Base-by-base conservation (phyloP, 1,140 invertebrate genomes). In the Bombus terrestris region DNA sequence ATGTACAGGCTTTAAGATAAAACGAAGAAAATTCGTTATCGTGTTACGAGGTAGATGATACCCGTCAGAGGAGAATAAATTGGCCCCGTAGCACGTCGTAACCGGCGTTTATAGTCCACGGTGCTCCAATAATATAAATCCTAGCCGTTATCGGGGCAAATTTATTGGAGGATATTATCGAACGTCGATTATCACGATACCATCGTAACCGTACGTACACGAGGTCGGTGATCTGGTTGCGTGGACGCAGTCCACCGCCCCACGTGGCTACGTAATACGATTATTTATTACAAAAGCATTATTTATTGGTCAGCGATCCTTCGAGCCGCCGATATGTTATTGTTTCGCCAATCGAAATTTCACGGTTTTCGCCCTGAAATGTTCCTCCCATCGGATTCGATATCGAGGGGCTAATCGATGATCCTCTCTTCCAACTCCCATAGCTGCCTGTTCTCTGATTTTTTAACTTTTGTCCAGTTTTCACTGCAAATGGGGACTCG, bases 151-250 rank as follows among this genome's bases (percentile, higher is more conserved):
- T 93, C 92, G 85, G 43, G 66, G 5, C 57, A 88, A 92, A 93
- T 93, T 93, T 93, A 93, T 92, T 93, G 92, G 86, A 89, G 92
- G 86, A 92, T 93, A 93, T 93, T 93, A 93, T 93, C 92, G 91
- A 91, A 87, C 79, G 77, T 90, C 92, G 92, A 93, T 93, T 93
- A 93, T 92, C 90, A 83, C 86, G 92, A 93, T 93, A 93, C 86
- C 89, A 93, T 93, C 92, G 88, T 85, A 86, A 81, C 86, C 91
- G 87, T 89, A 92, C 90, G 84, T 86, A 86, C 82, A 74, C 59
- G 28, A 57, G 86, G 88, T 41, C 84, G 69, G 83, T 74, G 84
- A 85, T 73, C 83, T 84, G 77, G 59, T 83, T 80, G 59, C 74
- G 64, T 15, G 73, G 78, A 85, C 47, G 59, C 41, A n/a, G 86